A percentile compares a stretch with the other conserved stretches of the same genome.
These are phyloP conservation scores for Amphiprion percula DNA, from an alignment of 2,113 vertebrate genomes.

Conservation along the genomic window DNA sequence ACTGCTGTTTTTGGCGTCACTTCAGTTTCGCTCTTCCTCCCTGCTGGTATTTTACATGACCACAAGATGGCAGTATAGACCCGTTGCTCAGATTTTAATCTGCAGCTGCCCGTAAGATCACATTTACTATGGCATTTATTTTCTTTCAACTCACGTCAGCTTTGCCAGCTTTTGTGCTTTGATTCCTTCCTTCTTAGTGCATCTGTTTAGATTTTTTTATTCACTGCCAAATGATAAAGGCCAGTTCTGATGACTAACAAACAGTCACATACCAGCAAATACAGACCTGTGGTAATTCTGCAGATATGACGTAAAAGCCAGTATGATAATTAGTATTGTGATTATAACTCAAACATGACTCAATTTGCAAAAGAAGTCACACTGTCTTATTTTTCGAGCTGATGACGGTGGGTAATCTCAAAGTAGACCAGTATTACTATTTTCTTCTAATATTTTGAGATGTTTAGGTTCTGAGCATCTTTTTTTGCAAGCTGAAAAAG, in stretches of 20 bases:
- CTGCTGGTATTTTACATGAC: not conserved
- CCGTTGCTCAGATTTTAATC: not conserved
- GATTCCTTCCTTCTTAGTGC: not conserved
- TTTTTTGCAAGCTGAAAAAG: not conserved
- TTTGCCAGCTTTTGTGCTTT: conserved; percentile 20
- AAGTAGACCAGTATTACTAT: too few species aligned
- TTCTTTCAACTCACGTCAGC: not conserved
- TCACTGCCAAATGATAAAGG: conserved; percentile 9
- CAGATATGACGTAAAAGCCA: too few species aligned
- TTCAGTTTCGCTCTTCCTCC: not conserved
- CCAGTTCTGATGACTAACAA: conserved; percentile 3
- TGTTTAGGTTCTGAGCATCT: not conserved
- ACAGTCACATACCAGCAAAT: conserved; percentile 41
- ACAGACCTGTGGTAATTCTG: not conserved
- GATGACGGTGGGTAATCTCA: not conserved
- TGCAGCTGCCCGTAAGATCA: not conserved
- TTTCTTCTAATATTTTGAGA: not conserved
- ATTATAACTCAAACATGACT: too few species aligned
- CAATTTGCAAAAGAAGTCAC: too few species aligned
- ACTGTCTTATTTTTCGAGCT: not conserved
- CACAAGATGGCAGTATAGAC: conserved; percentile 74
- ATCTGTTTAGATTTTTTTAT: conserved; percentile 24
- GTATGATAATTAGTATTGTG: too few species aligned
- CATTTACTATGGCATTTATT: not conserved
- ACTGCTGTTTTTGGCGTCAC: fast-evolving